Conservation (phyloP, 2,888 invertebrate genomes). For the Leptura quadrifasciata region DNA sequence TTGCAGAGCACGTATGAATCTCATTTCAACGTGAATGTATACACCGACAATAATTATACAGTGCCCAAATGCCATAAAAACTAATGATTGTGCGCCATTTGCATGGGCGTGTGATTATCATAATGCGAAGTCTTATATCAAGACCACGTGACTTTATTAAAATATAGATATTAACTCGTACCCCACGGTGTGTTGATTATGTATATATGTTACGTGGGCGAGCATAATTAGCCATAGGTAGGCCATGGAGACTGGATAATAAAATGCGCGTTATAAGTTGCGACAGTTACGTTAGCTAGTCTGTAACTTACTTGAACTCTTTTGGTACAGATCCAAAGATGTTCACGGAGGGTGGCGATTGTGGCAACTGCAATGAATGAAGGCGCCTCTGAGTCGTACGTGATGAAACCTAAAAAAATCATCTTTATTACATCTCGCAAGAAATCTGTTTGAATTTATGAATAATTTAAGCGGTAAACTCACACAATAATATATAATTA, state of each 20-base stretch:
- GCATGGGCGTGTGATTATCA: constrained; percentile 34
- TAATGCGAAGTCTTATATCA: constrained; percentile 30
- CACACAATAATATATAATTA: not conserved
- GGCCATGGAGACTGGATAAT: constrained; percentile 34
- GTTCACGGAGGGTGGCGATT: not conserved
- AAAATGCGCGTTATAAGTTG: constrained; percentile 15
- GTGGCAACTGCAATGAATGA: not conserved
- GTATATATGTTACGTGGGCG: constrained; percentile 28
- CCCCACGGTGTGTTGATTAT: constrained; percentile 32
- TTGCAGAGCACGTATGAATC: constrained; percentile 4
- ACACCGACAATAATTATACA: constrained; percentile 13
- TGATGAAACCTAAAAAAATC: not conserved
- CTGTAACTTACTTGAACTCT: not conserved
- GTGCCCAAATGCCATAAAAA: constrained; percentile 35
- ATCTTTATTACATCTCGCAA: not conserved
- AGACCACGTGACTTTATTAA: constrained; percentile 25
- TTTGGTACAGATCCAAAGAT: not conserved
- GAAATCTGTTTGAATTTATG: not conserved
- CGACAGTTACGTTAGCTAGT: not conserved
- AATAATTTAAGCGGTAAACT: not conserved
- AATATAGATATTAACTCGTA: constrained; percentile 39
- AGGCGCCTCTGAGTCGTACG: not conserved
- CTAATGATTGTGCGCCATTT: constrained; percentile 14
- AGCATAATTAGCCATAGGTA: constrained; percentile 38
- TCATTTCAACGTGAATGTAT: constrained; percentile 9